These are phyloP conservation scores for Heliothis peltigera DNA, from an alignment of 2,888 invertebrate species.

Conservation along the genomic window DNA sequence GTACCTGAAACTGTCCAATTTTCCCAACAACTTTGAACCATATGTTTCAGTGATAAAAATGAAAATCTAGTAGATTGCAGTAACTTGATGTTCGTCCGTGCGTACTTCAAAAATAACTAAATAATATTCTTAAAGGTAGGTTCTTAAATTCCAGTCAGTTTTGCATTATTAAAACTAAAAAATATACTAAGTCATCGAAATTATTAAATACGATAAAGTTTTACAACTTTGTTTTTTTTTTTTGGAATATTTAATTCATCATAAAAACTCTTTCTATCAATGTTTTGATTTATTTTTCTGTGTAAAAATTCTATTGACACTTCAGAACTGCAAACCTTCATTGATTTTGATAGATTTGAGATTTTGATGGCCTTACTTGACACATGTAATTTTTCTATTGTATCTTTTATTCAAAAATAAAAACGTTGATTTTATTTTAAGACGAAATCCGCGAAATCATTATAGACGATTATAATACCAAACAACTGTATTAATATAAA, in stretches of 20 bases:
- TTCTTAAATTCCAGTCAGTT: too few relatives aligned
- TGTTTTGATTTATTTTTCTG: not conserved
- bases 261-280: not conserved
- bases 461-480: not conserved
- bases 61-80: too few relatives aligned
- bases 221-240: too few relatives aligned
- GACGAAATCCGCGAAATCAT: not conserved
- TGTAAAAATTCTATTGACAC: not conserved
- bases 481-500: not conserved
- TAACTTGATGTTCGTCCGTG: too few relatives aligned
- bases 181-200: too few relatives aligned
- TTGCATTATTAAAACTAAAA: too few relatives aligned
- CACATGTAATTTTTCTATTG: not conserved
- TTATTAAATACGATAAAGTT: too few relatives aligned
- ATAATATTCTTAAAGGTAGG: too few relatives aligned
- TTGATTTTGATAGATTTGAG: conserved; percentile 1
- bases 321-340: not conserved
- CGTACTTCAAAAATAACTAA: too few relatives aligned
- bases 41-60: too few relatives aligned
- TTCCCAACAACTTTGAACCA: too few relatives aligned
- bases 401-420: not conserved
- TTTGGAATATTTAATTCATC: not conserved
- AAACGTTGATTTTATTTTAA: not conserved
- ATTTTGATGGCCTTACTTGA: not conserved
- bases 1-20: too few relatives aligned